phyloP scores from a whole-genome alignment of 2,888 invertebrate species.

The Patella depressa region DNA sequence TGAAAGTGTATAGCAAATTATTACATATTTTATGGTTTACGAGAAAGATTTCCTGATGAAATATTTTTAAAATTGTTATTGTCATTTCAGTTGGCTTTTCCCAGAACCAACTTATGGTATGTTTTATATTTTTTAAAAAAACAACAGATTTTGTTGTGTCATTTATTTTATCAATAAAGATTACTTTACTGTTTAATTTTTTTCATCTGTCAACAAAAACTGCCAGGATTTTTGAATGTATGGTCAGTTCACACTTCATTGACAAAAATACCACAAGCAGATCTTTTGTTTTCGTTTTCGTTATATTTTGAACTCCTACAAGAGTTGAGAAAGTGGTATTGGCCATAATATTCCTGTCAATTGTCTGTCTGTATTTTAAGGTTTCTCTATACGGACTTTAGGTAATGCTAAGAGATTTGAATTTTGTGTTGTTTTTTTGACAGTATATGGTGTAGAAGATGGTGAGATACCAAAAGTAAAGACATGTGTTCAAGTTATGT shows the following conservation, averaged over 20 bases:
- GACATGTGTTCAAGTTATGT: constrained; percentile 49
- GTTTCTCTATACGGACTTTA: constrained; percentile 23
- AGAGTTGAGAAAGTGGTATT: no score
- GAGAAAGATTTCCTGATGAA: no score
- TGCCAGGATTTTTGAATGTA: background rate
- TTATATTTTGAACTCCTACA: no score
- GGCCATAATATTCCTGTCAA: no score
- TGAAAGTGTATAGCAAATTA: no score
- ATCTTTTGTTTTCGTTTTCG: no score
- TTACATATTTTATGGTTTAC: no score
- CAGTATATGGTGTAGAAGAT: background rate
- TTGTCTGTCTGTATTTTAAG: background rate
- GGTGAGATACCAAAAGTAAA: constrained; percentile 24
- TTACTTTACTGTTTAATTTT: background rate
- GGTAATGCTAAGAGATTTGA: constrained; percentile 18
- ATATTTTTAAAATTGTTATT: no score
- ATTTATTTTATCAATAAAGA: constrained; percentile 2
- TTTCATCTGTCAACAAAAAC: background rate
- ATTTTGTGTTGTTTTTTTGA: constrained; percentile 16
- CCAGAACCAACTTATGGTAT: no score
- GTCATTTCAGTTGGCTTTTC: no score
- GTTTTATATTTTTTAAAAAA: background rate
- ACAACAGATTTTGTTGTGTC: background rate
- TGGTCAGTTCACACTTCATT: background rate
- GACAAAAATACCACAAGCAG: no score